phyloP scores from a whole-genome alignment of 2,113 vertebrate genomes.

The Oncorhynchus clarkii region DNA sequence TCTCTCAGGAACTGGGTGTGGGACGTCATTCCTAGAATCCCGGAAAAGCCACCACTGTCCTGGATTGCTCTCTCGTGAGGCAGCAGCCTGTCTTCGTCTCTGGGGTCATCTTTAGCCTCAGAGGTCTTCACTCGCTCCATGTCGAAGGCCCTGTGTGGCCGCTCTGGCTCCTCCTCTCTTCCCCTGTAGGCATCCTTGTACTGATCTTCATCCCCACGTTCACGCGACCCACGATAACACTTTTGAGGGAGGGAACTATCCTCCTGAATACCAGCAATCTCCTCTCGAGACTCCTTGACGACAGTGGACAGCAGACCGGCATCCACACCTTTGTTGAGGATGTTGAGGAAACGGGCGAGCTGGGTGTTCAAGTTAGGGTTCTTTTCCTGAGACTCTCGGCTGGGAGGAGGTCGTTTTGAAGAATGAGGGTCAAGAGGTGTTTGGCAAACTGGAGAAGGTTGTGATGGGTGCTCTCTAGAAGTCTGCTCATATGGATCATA shows the following conservation, averaged over 20 bases:
- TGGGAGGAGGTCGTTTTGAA: neutral
- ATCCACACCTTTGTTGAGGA: constrained; percentile 72
- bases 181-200: neutral
- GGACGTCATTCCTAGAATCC: constrained; percentile 78
- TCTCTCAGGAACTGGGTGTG: constrained; percentile 62
- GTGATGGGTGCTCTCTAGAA: neutral
- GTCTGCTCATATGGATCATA: too few species aligned
- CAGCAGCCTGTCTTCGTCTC: constrained; percentile 74
- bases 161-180: neutral
- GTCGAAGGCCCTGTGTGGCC: neutral
- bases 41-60: constrained; percentile 84
- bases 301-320: constrained; percentile 46
- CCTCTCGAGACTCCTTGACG: constrained; percentile 61
- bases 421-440: constrained; percentile 4
- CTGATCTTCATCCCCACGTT: constrained; percentile 40
- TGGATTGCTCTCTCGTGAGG: constrained; percentile 87
- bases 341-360: constrained; percentile 82
- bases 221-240: constrained; percentile 44
- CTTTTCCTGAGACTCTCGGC: constrained; percentile 32
- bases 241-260: constrained; percentile 49
- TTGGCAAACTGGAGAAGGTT: constrained; percentile 8
- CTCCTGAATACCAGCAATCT: constrained; percentile 28
- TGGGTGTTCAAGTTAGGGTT: constrained; percentile 66
- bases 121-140: neutral
- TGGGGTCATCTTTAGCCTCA: constrained; percentile 28